Percentiles rank a stretch among this genome's conserved stretches.
phyloP scores from a whole-genome alignment of 1,140 invertebrate genomes.

The Diachasma alloeum region DNA sequence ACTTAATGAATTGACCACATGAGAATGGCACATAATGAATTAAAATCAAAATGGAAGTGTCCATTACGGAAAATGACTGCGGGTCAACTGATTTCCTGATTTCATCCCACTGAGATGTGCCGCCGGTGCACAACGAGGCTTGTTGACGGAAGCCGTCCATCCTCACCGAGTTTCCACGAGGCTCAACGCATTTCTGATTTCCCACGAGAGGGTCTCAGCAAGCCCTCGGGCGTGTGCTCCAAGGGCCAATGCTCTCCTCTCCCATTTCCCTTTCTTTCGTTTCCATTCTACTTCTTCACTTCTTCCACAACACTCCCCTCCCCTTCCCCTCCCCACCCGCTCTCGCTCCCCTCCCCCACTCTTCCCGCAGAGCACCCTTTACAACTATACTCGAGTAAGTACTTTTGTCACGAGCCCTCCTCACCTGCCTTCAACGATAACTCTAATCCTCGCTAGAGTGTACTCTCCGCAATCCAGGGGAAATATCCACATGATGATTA shows the following conservation, averaged over 20 bases:
- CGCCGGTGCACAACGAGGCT: neutral
- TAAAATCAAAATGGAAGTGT: too few species aligned
- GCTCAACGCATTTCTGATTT: neutral
- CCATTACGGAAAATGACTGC: too few species aligned
- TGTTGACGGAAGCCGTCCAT: neutral
- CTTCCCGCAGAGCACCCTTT: neutral
- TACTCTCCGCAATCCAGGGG: neutral
- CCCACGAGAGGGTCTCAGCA: neutral
- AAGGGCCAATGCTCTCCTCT: neutral
- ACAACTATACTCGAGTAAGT: neutral
- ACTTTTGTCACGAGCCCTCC: neutral
- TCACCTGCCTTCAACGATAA: neutral
- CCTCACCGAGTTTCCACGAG: neutral
- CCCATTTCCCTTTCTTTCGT: neutral
- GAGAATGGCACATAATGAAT: too few species aligned
- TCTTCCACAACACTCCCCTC: neutral
- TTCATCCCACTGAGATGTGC: neutral
- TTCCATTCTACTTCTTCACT: neutral
- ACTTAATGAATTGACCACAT: too few species aligned
- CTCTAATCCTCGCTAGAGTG: neutral
- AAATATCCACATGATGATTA: neutral
- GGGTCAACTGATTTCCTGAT: neutral
- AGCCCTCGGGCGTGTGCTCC: neutral
- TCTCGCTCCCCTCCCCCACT: neutral
- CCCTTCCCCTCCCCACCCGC: too few species aligned